Evolutionary conservation across 2,797 vertebrate species (phyloP).

Genomic region (Sandelia bainsii): DNA sequence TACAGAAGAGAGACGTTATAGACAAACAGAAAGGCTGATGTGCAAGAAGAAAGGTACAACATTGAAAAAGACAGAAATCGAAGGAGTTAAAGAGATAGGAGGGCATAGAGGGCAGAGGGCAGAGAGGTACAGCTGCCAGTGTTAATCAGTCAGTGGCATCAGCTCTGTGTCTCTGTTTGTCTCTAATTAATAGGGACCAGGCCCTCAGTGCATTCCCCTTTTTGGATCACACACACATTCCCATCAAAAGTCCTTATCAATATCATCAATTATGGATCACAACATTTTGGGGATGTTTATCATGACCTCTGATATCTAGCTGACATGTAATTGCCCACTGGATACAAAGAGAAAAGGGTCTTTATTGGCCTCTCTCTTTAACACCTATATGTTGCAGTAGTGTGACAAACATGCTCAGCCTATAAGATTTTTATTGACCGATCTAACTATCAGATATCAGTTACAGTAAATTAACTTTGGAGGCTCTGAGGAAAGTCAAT

Average conservation of each 20-base stretch:
- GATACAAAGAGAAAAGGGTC: too few relatives aligned
- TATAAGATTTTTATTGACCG: not conserved
- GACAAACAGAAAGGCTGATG: not conserved
- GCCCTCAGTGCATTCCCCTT: constrained; percentile 17
- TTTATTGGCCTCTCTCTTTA: too few relatives aligned
- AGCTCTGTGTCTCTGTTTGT: constrained; percentile 60
- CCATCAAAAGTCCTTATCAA: constrained; percentile 9
- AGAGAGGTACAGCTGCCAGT: constrained; percentile 64
- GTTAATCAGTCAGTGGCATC: constrained; percentile 65
- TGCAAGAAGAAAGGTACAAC: not conserved
- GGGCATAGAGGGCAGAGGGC: constrained; percentile 18
- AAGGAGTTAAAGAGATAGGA: constrained; percentile 16
- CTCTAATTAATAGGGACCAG: constrained; percentile 40
- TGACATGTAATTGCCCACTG: constrained; percentile 1
- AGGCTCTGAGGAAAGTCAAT: not conserved
- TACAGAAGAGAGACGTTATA: constrained; percentile 5
- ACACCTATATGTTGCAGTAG: too few relatives aligned
- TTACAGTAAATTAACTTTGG: too few relatives aligned
- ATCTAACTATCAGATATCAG: not conserved
- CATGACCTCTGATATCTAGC: constrained; percentile 8
- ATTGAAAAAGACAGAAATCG: not conserved
- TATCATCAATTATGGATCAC: constrained; percentile 17
- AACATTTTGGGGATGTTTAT: constrained; percentile 2
- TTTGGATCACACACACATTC: constrained; percentile 4
- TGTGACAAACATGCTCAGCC: not conserved